A percentile compares a stretch with the other conserved stretches of the same genome.
Evolutionary conservation across 2,888 invertebrate genomes (phyloP).

Genomic region (Cistogaster globosa): DNA sequence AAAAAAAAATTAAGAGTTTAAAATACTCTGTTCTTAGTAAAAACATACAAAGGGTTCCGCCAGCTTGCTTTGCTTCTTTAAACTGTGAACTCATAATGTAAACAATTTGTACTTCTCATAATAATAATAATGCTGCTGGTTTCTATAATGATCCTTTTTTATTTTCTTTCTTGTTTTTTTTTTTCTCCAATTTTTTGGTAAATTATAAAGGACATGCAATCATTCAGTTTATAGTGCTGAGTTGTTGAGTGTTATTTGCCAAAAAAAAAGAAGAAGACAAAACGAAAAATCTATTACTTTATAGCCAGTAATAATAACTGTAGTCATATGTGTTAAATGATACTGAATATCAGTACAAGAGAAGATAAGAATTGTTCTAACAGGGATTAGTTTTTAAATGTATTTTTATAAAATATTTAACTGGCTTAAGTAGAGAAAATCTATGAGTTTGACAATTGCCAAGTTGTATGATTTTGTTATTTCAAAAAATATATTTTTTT

Average conservation of each 20-base stretch:
- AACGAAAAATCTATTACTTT: conserved; percentile 36
- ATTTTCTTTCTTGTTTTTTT: not conserved
- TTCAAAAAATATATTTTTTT: conserved; percentile 17
- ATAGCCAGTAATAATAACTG: conserved; percentile 42
- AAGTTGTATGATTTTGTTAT: conserved; percentile 36
- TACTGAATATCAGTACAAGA: not conserved
- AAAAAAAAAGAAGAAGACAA: not conserved
- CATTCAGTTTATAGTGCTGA: conserved; percentile 40
- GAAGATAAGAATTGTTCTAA: not conserved
- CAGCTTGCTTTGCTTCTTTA: conserved; percentile 29
- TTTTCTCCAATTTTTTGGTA: conserved; percentile 43
- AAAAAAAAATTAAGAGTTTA: conserved; percentile 29
- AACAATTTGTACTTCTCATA: conserved; percentile 64
- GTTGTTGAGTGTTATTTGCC: conserved; percentile 49
- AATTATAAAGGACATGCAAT: conserved; percentile 68
- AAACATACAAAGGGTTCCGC: conserved; percentile 11
- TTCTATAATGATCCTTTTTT: conserved; percentile 59
- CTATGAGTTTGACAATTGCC: conserved; percentile 56
- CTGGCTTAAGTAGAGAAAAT: conserved; percentile 48
- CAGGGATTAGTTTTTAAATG: conserved; percentile 39
- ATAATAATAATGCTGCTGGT: conserved; percentile 40
- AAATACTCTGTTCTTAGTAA: conserved; percentile 50
- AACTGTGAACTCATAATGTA: conserved; percentile 62
- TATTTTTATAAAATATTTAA: conserved; percentile 22
- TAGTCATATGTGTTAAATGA: conserved; percentile 45